These are phyloP conservation scores for Parazoanthus swiftii DNA, from an alignment of 92 coral and sea anemone species.

Conservation along the genomic window DNA sequence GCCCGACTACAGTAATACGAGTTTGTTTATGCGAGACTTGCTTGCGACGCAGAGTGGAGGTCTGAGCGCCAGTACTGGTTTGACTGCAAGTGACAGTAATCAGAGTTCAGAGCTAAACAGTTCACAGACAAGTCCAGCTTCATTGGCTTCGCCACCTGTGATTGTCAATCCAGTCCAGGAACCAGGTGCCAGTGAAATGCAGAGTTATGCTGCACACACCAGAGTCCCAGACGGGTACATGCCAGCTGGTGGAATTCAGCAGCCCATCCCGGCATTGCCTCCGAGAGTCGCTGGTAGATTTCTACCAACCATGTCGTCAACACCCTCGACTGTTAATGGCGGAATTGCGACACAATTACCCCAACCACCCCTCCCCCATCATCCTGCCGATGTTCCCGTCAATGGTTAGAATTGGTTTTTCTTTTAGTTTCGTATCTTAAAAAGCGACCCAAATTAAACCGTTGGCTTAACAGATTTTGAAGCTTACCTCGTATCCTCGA, in stretches of 20 bases:
- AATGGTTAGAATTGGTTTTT: conserved; percentile 16
- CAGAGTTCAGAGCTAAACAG: conserved; percentile 20
- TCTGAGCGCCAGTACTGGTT: neutral
- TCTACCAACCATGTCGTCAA: conserved; percentile 80
- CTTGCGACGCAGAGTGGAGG: conserved; percentile 36
- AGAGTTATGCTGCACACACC: conserved; percentile 25
- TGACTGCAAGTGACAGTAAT: conserved; percentile 7
- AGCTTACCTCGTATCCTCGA: too few relatives aligned
- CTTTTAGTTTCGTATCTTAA: neutral
- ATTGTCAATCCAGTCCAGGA: conserved; percentile 26
- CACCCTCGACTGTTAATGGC: conserved; percentile 57
- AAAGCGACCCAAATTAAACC: neutral
- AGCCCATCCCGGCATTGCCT: conserved; percentile 27
- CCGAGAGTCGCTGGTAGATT: conserved; percentile 57
- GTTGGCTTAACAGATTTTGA: too few relatives aligned
- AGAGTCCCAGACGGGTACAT: conserved; percentile 17
- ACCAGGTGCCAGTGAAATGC: conserved; percentile 22
- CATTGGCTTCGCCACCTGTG: conserved; percentile 36
- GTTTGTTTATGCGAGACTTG: conserved; percentile 67
- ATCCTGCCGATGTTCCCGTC: neutral
- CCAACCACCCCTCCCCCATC: conserved; percentile 34
- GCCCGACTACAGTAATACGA: conserved; percentile 68
- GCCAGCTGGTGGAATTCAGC: conserved; percentile 35
- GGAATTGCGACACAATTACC: conserved; percentile 18
- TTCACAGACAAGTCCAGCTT: conserved; percentile 31